Evolutionary conservation across 2,113 vertebrate genomes (phyloP), one percentile per base, ranked within the genome.

Genomic region (Arenaria interpres): DNA sequence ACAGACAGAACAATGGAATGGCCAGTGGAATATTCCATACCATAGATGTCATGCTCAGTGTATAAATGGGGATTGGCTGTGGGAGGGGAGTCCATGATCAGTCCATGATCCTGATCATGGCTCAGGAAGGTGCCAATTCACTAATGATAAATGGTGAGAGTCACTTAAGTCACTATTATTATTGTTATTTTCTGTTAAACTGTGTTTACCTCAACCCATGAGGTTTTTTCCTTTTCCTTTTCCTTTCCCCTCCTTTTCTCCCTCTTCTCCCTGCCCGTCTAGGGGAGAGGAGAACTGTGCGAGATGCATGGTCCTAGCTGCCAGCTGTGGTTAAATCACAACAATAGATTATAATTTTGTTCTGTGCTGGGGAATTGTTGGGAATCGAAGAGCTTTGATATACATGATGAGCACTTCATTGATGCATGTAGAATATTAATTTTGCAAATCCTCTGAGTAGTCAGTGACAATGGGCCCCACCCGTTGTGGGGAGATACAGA

Each of bases 391-490:
- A 37, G 2, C 13, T 63, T 76, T n/a, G 3, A 10, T 46, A 20
- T 68, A 64, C 14, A 23, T 53, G 41, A 25, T n/a, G 63, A 75
- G 18, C 15, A 15, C 7, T 60, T 94, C 4, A 57, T 2, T 71
- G 45, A 69, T 56, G 7, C 11, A 8, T 14, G 32, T 18, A 54
- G 21, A 37, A 33, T 27, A 76, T 30, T 46, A 48, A 41, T 51
- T 75, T 21, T 84, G 20, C 45, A 57, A 41, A n/a, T 79, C 51
- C 5, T 51, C 20, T 22, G 3, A 18, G 3, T 2, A 19, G 46
- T n/a, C 43, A n/a, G 33, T 45, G 41, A 22, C 14, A 37, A 6
- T 35, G 11, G 8, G 7, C 10, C 6, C 2, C 1, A 4, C 13
- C 12, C 8, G 2, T 7, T 45, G 43, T 59, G 16, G 10, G 14